phyloP scores from a whole-genome alignment of 2,888 invertebrate species.

The Drosophila engyochracea region DNA sequence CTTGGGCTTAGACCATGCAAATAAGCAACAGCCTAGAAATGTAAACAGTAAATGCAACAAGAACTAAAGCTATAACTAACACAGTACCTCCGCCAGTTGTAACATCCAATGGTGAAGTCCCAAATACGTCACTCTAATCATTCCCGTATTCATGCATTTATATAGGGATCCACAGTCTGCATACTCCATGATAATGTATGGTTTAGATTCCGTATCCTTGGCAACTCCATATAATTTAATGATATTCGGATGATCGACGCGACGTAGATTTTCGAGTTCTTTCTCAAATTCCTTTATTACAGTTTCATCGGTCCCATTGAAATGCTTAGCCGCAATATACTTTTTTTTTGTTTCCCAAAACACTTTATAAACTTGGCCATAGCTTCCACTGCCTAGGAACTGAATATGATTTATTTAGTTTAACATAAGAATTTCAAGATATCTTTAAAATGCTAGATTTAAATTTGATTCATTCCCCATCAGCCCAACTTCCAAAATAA shows the following conservation, averaged over 20 bases:
- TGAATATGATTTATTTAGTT: too few species aligned
- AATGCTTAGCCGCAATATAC: not conserved
- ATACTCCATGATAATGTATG: not conserved
- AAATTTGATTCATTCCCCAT: not conserved
- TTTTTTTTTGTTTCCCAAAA: too few species aligned
- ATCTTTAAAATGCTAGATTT: not conserved
- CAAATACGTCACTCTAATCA: fast-evolving
- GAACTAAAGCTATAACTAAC: not conserved
- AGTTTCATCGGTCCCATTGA: fast-evolving
- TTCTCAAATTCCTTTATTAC: not conserved
- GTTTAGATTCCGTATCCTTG: fast-evolving
- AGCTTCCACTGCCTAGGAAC: too few species aligned
- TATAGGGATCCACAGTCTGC: not conserved
- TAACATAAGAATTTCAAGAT: not conserved
- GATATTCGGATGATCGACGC: not conserved
- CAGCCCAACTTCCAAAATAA: not conserved
- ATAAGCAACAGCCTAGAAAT: conserved; percentile 35
- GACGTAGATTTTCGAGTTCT: not conserved
- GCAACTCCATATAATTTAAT: not conserved
- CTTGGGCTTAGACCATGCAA: conserved; percentile 21
- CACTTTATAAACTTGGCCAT: too few species aligned
- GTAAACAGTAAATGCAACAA: not conserved
- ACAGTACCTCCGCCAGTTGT: not conserved
- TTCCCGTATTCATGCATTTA: fast-evolving
- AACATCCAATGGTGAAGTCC: not conserved